Conservation (phyloP, 2,888 invertebrate genomes). For the Gryllus longicercus region DNA sequence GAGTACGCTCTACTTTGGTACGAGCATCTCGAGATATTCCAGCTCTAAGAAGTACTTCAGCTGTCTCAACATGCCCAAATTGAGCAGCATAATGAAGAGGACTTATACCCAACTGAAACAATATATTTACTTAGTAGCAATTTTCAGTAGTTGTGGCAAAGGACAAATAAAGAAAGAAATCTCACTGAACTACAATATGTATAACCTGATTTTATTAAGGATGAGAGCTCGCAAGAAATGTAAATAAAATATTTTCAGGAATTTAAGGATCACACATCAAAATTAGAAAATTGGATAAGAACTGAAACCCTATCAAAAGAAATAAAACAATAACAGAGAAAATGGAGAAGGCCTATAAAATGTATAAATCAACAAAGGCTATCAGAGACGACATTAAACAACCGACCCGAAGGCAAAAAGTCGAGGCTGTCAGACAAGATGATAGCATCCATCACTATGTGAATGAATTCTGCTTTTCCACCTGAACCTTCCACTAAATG, state of each 20-base stretch:
- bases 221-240: neutral
- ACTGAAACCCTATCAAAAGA: neutral
- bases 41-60: constrained; percentile 75
- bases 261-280: too few relatives aligned
- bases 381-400: neutral
- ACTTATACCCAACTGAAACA: constrained; percentile 75
- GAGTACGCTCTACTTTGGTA: constrained; percentile 89
- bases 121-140: neutral
- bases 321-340: neutral
- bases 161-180: too few relatives aligned
- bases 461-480: too few relatives aligned
- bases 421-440: too few relatives aligned
- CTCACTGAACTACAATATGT: too few relatives aligned
- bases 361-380: neutral
- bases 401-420: neutral
- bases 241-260: neutral
- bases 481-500: too few relatives aligned
- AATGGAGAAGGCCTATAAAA: neutral
- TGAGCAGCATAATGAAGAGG: constrained; percentile 84
- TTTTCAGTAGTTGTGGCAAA: neutral
- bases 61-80: constrained; percentile 74
- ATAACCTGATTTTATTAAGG: too few relatives aligned
- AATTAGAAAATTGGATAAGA: too few relatives aligned
- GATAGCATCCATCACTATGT: too few relatives aligned
- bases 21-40: constrained; percentile 85